phyloP scores from a whole-genome alignment of 2,888 invertebrate species.

The Branchinecta sandiegonensis region DNA sequence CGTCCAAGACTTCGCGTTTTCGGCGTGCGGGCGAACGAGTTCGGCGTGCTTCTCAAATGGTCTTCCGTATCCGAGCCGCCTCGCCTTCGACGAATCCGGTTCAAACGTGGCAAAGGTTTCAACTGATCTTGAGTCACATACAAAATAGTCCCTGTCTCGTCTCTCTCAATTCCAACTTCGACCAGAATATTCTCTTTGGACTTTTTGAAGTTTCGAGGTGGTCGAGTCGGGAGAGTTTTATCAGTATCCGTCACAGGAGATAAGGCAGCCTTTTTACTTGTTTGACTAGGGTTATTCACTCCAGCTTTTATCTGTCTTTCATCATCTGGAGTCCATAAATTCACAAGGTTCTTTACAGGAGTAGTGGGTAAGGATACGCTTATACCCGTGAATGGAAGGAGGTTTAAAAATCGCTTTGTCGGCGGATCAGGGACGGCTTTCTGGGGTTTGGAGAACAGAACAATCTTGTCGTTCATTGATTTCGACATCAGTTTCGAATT shows the following conservation, averaged over 20 bases:
- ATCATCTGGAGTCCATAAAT: slow-evolving; percentile 1
- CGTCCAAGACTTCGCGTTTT: background rate
- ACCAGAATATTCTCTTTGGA: background rate
- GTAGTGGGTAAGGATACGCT: background rate
- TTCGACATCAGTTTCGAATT: slow-evolving; percentile 16
- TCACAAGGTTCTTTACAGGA: background rate
- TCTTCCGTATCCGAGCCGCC: slow-evolving; percentile 1
- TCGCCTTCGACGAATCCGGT: background rate
- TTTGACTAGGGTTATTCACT: background rate
- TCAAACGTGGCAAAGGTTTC: background rate
- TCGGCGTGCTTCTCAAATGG: background rate
- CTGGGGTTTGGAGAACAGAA: slow-evolving; percentile 11
- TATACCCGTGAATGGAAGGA: slow-evolving; percentile 15
- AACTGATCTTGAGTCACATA: slow-evolving; percentile 9
- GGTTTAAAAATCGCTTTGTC: background rate
- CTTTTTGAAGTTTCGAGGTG: background rate
- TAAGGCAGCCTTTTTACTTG: background rate
- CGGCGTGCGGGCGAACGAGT: background rate
- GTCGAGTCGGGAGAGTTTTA: background rate
- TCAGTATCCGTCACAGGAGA: background rate
- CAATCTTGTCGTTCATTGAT: background rate
- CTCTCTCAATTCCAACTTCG: background rate
- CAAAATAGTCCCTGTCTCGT: slow-evolving; percentile 2
- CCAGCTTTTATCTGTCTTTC: slow-evolving; percentile 6
- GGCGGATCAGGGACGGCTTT: background rate